These are phyloP conservation scores for Lasioglossum albipes DNA, from an alignment of 1,140 invertebrate species.

Conservation along the genomic window DNA sequence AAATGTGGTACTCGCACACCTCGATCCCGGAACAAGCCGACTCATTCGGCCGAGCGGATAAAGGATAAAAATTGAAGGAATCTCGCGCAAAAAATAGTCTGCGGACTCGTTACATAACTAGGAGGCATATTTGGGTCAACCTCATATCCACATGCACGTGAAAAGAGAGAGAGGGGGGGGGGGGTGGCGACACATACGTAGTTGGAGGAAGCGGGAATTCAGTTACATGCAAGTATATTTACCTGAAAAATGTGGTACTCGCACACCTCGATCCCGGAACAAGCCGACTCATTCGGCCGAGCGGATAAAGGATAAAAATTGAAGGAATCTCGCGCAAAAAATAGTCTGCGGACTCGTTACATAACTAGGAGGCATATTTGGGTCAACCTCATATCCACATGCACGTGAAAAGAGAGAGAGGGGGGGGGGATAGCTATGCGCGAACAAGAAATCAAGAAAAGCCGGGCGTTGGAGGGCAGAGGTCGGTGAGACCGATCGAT, in stretches of 20 bases:
- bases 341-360: background rate
- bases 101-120: background rate
- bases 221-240: background rate
- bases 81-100: background rate
- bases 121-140: background rate
- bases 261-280: background rate
- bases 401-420: no score
- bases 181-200: no score
- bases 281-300: background rate
- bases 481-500: background rate
- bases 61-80: slow-evolving; percentile 1
- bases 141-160: background rate
- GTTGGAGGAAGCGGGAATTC: no score
- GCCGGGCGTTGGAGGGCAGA: background rate
- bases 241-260: background rate
- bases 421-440: no score
- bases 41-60: background rate
- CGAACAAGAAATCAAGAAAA: slow-evolving; percentile 13
- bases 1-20: background rate
- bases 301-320: background rate
- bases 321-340: background rate
- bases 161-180: no score
- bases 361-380: background rate
- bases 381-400: background rate
- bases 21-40: background rate